Conservation (phyloP, 1,140 invertebrate genomes). For the Megalopta genalis region DNA sequence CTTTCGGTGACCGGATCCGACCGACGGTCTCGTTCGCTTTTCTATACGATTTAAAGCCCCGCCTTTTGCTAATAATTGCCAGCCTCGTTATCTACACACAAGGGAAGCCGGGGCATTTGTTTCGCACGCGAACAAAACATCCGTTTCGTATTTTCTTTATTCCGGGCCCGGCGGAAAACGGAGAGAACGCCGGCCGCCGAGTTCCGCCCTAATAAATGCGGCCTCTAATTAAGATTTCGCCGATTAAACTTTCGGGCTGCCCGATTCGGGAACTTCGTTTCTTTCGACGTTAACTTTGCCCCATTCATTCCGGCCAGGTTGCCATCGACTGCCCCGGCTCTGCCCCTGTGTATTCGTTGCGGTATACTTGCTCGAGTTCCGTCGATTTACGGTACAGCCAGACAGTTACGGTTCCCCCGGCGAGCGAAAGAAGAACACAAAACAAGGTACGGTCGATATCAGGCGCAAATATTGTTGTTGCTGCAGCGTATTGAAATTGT, state of each 20-base stretch:
- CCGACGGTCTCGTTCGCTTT: background rate
- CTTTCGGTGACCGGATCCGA: too few relatives aligned
- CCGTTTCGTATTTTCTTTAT: constrained; percentile 28
- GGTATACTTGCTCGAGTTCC: background rate
- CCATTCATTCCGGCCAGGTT: constrained; percentile 25
- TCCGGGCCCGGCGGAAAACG: background rate
- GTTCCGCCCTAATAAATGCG: constrained; percentile 46
- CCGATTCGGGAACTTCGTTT: constrained; percentile 32
- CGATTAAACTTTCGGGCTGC: constrained; percentile 36
- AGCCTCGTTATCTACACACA: constrained; percentile 32
- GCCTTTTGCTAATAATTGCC: constrained; percentile 41
- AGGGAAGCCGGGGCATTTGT: constrained; percentile 18
- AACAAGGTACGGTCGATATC: background rate
- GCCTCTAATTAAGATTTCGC: constrained; percentile 45
- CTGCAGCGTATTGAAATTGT: too few relatives aligned
- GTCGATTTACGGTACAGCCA: background rate
- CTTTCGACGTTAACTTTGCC: constrained; percentile 39
- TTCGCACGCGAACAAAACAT: constrained; percentile 30
- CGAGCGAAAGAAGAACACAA: background rate
- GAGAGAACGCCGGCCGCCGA: background rate
- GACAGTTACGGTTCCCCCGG: background rate
- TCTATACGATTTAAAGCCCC: background rate
- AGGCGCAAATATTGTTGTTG: background rate
- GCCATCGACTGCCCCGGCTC: background rate
- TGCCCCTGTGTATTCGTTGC: background rate